These are phyloP conservation scores for Engraulis encrasicolus DNA, from an alignment of 2,113 vertebrate genomes.

Conservation along the genomic window DNA sequence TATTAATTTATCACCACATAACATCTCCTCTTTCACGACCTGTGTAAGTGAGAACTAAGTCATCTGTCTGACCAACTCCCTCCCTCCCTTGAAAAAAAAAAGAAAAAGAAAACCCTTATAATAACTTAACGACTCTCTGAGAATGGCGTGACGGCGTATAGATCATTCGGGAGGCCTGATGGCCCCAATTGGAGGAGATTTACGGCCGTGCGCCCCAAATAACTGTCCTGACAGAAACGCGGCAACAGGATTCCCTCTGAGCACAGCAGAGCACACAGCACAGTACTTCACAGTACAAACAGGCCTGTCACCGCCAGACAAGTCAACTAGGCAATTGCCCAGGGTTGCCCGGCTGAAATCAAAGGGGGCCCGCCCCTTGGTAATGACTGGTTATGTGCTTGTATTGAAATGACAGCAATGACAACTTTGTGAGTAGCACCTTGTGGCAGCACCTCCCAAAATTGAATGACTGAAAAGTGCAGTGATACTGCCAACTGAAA, in stretches of 20 bases:
- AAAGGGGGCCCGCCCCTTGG: too few species aligned
- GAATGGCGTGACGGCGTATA: slow-evolving; percentile 31
- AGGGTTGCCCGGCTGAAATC: too few species aligned
- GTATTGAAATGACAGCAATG: too few species aligned
- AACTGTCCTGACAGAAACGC: not conserved
- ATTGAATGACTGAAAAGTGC: too few species aligned
- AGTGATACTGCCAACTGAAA: too few species aligned
- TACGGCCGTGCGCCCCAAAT: slow-evolving; percentile 27
- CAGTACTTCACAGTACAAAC: too few species aligned
- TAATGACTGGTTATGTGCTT: too few species aligned
- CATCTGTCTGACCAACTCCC: not conserved
- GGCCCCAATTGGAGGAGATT: slow-evolving; percentile 2
- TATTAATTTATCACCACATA: slow-evolving; percentile 11
- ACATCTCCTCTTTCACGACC: not conserved
- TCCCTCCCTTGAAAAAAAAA: not conserved
- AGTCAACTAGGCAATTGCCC: too few species aligned
- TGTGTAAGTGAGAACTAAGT: not conserved
- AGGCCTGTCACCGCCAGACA: too few species aligned
- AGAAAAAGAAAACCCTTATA: too few species aligned
- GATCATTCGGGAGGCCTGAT: slow-evolving; percentile 27
- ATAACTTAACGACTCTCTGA: not conserved
- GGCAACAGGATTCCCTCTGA: not conserved
- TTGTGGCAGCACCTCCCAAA: too few species aligned
- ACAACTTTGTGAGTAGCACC: too few species aligned
- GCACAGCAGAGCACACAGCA: not conserved